phyloP scores from a whole-genome alignment of 2,113 vertebrate genomes.

The Carassius gibelio region DNA sequence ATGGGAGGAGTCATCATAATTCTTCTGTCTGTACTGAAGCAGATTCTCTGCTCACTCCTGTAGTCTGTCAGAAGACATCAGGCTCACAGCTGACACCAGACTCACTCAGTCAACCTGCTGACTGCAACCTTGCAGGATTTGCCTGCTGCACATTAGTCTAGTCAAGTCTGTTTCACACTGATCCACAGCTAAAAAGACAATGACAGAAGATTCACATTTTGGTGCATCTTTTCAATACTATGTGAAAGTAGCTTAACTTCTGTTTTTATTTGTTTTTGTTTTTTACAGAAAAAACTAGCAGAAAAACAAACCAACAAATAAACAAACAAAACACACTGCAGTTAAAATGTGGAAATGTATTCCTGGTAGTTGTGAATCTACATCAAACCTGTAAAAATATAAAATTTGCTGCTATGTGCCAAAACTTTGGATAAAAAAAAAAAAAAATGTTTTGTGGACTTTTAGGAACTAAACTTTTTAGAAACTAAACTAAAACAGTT shows the following conservation, averaged over 20 bases:
- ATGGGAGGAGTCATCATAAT: slow-evolving; percentile 36
- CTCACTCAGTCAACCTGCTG: slow-evolving; percentile 45
- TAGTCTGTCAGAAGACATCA: slow-evolving; percentile 60
- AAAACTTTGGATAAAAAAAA: background rate
- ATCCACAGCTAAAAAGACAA: background rate
- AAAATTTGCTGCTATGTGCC: background rate
- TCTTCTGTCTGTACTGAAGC: slow-evolving; percentile 29
- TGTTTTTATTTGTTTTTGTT: too few relatives aligned
- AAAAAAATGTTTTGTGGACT: background rate
- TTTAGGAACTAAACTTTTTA: background rate
- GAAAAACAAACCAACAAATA: background rate
- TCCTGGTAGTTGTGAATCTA: background rate
- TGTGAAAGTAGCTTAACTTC: background rate
- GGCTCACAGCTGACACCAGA: slow-evolving; percentile 52
- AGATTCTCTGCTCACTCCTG: slow-evolving; percentile 52
- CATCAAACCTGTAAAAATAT: background rate
- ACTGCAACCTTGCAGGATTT: slow-evolving; percentile 30
- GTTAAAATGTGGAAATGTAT: background rate
- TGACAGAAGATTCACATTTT: background rate
- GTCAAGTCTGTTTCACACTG: slow-evolving; percentile 3
- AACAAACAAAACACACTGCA: background rate
- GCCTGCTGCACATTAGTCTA: slow-evolving; percentile 30
- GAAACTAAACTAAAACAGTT: background rate
- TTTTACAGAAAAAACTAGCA: too few relatives aligned
- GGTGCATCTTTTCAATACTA: background rate